A percentile compares a stretch with the other conserved stretches of the same genome.
phyloP scores from a whole-genome alignment of 2,888 invertebrate genomes.

The Eutolmus rufibarbis region DNA sequence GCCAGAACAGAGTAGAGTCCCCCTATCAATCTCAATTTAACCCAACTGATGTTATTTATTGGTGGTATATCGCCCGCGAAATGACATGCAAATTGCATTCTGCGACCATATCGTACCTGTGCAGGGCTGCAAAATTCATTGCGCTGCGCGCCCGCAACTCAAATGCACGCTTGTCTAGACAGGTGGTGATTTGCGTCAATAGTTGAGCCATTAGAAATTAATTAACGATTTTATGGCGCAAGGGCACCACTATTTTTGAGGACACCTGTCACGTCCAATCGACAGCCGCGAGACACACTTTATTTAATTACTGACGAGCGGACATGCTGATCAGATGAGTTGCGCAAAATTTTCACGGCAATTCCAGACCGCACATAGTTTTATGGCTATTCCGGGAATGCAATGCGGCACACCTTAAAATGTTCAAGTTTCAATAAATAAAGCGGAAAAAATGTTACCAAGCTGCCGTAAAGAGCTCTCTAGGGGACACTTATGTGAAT shows the following conservation, averaged over 20 bases:
- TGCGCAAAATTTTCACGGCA: neutral
- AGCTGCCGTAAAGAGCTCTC: neutral
- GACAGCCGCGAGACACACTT: constrained; percentile 1
- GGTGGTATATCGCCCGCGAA: constrained; percentile 33
- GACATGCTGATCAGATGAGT: neutral
- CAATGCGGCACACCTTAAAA: neutral
- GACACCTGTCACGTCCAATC: neutral
- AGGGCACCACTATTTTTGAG: neutral
- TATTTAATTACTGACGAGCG: neutral
- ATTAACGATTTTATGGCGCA: constrained; percentile 13
- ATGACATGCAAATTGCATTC: constrained; percentile 48
- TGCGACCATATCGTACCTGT: constrained; percentile 21
- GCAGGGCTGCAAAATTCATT: neutral
- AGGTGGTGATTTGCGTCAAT: constrained; percentile 9
- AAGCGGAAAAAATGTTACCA: neutral
- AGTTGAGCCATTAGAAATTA: constrained; percentile 16
- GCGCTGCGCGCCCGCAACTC: neutral
- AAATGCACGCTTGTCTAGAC: constrained; percentile 8
- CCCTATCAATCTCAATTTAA: constrained; percentile 38
- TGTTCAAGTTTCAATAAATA: neutral
- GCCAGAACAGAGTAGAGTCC: neutral
- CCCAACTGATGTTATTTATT: constrained; percentile 40
- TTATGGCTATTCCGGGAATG: neutral
- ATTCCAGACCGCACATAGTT: neutral
- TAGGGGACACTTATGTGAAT: neutral